Conservation (phyloP, 2,888 invertebrate species). For the Choreutis nemorana region DNA sequence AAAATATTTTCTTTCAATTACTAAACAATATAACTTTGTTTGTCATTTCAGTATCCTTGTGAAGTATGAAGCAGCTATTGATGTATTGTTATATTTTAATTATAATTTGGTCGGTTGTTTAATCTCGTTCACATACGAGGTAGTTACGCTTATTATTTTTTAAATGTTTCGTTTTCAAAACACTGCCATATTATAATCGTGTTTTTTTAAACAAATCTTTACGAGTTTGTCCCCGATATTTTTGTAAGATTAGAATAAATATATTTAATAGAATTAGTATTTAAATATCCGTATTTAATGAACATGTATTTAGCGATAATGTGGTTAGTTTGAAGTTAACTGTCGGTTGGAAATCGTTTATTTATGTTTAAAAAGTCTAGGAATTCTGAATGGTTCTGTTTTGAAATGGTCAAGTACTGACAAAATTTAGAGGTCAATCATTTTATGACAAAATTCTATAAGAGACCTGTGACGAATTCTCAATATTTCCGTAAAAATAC, state of each 20-base stretch:
- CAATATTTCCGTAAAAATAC: no score
- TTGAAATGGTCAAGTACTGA: not conserved
- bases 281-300: constrained; percentile 3
- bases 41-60: no score
- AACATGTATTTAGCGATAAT: constrained; percentile 10
- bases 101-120: constrained; percentile 11
- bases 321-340: constrained; percentile 10
- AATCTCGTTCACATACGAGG: constrained; percentile 14
- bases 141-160: constrained; percentile 57
- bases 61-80: constrained; percentile 7
- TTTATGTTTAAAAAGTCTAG: not conserved
- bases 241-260: constrained; percentile 7
- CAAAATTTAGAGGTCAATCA: constrained; percentile 5
- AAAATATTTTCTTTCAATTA: constrained; percentile 15
- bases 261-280: constrained; percentile 3
- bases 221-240: constrained; percentile 8
- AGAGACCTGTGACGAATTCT: no score
- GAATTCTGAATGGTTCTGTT: constrained; percentile 2
- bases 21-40: constrained; percentile 13
- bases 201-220: constrained; percentile 10
- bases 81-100: constrained; percentile 15
- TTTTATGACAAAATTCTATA: no score
- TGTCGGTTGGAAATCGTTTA: constrained; percentile 9
- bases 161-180: constrained; percentile 27
- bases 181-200: constrained; percentile 43